These are phyloP conservation scores for Sander lucioperca DNA, from an alignment of 2,113 vertebrate species.

Conservation along the genomic window DNA sequence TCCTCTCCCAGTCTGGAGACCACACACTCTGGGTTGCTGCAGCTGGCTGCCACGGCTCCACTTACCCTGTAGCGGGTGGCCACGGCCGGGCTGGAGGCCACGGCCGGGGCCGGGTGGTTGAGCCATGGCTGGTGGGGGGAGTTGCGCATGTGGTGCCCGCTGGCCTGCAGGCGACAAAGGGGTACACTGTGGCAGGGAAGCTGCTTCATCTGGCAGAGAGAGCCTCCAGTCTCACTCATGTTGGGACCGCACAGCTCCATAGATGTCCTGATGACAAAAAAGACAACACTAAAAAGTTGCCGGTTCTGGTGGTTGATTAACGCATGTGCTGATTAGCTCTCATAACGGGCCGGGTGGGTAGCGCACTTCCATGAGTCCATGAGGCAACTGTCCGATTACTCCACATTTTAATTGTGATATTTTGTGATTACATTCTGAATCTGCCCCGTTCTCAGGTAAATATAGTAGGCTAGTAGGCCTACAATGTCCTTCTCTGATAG, in stretches of 20 bases:
- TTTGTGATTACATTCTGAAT: no score
- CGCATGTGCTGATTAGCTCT: no score
- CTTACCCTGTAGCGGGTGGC: slow-evolving; percentile 65
- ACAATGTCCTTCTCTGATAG: no score
- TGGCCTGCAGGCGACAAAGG: slow-evolving; percentile 64
- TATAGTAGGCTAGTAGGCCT: no score
- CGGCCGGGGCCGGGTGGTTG: slow-evolving; percentile 32
- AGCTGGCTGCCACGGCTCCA: slow-evolving; percentile 50
- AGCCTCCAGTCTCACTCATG: slow-evolving; percentile 62
- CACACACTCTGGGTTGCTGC: slow-evolving; percentile 55
- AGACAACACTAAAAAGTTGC: no score
- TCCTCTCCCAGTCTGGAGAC: slow-evolving; percentile 59
- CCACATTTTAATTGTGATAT: no score
- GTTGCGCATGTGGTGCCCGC: slow-evolving; percentile 42
- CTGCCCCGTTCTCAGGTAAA: no score
- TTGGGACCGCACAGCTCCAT: slow-evolving; percentile 72
- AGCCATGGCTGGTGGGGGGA: slow-evolving; percentile 56
- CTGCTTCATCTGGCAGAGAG: slow-evolving; percentile 75
- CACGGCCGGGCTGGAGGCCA: background rate
- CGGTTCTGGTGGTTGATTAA: no score
- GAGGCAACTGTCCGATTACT: no score
- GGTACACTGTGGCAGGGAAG: slow-evolving; percentile 54
- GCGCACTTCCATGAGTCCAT: no score
- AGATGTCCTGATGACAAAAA: slow-evolving; percentile 2
- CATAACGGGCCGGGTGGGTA: no score